Percentiles rank a stretch among this genome's conserved stretches.
Conservation (phyloP, 1,140 invertebrate species). For the Dinoponera quadriceps region DNA sequence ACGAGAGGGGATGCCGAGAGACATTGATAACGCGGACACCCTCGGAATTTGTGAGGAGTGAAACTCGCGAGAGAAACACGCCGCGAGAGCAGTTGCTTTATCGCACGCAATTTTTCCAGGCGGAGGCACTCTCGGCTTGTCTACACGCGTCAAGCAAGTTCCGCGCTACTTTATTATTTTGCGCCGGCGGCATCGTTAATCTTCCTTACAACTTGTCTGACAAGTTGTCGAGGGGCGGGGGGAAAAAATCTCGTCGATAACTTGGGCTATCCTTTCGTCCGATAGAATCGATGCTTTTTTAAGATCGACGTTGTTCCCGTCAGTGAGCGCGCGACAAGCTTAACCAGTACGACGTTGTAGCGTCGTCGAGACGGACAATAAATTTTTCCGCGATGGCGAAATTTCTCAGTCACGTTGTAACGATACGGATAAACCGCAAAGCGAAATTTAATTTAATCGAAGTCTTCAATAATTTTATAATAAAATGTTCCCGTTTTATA, state of each 20-base stretch:
- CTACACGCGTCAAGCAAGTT: conserved; percentile 37
- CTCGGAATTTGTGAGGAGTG: too few relatives aligned
- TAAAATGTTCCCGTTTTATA: too few relatives aligned
- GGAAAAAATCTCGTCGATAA: conserved; percentile 13
- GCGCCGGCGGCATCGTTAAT: conserved; percentile 41
- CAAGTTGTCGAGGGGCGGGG: conserved; percentile 36
- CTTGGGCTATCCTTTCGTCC: neutral
- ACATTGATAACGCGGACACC: too few relatives aligned
- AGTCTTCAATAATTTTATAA: too few relatives aligned
- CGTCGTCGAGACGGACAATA: neutral
- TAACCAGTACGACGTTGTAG: neutral
- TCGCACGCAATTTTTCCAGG: conserved; percentile 29
- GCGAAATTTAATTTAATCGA: neutral
- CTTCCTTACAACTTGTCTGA: conserved; percentile 40
- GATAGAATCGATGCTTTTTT: conserved; percentile 21
- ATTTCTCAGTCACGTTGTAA: neutral
- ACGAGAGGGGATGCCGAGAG: too few relatives aligned
- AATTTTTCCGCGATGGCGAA: neutral
- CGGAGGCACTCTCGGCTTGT: conserved; percentile 8
- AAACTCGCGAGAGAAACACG: neutral
- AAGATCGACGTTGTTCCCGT: neutral
- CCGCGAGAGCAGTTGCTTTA: conserved; percentile 21
- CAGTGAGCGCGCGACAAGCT: neutral
- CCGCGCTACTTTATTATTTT: conserved; percentile 24
- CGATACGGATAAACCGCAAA: neutral